phyloP scores from a whole-genome alignment of 2,888 invertebrate genomes.

The Melanchra persicariae region DNA sequence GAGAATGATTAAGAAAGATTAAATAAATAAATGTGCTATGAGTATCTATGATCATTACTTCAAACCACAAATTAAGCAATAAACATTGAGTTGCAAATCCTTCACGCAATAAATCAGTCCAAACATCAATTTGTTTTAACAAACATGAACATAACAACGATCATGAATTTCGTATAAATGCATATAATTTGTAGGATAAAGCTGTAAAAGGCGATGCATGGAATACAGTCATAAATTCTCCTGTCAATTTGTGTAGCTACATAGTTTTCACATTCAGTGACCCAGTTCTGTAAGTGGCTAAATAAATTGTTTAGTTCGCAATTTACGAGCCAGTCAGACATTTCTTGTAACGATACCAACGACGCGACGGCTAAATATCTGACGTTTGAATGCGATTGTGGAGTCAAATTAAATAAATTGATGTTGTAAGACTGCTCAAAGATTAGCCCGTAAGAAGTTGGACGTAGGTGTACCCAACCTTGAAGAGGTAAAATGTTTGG shows the following conservation, averaged over 20 bases:
- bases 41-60: not conserved
- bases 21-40: no score
- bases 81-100: slow-evolving; percentile 5
- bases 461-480: no score
- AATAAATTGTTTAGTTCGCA: slow-evolving; percentile 46
- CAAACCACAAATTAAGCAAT: slow-evolving; percentile 33
- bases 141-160: slow-evolving; percentile 23
- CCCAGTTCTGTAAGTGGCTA: slow-evolving; percentile 42
- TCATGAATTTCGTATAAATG: slow-evolving; percentile 35
- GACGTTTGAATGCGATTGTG: slow-evolving; percentile 5
- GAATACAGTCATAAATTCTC: slow-evolving; percentile 51
- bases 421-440: not conserved
- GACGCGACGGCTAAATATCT: slow-evolving; percentile 6
- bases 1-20: no score
- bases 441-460: no score
- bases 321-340: slow-evolving; percentile 50
- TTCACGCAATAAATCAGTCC: slow-evolving; percentile 21
- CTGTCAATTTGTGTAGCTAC: slow-evolving; percentile 56
- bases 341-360: slow-evolving; percentile 8
- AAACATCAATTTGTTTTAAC: slow-evolving; percentile 32
- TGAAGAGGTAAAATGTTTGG: no score
- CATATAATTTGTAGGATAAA: slow-evolving; percentile 43
- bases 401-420: slow-evolving; percentile 19
- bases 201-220: slow-evolving; percentile 48
- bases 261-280: slow-evolving; percentile 60